Conservation (phyloP, 2,888 invertebrate genomes). For the Ichneumon xanthorius region DNA sequence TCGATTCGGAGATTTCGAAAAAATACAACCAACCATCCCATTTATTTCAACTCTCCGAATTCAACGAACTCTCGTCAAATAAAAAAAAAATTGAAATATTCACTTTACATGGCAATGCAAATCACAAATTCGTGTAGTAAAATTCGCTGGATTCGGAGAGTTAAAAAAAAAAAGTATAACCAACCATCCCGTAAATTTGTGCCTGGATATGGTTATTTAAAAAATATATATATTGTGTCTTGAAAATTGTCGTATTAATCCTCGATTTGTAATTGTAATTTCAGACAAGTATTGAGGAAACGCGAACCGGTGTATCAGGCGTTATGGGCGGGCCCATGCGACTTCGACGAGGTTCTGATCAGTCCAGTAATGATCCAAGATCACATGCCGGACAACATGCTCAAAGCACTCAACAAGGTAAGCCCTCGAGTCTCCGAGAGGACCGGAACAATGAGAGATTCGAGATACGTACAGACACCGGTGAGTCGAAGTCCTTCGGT, state of each 20-base stretch:
- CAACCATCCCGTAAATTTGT: constrained; percentile 49
- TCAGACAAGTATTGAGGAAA: constrained; percentile 89
- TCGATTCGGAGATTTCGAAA: no score
- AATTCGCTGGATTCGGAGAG: neutral
- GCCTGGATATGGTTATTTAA: constrained; percentile 22
- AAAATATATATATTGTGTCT: neutral
- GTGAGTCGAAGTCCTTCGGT: constrained; percentile 77
- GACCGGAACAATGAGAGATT: constrained; percentile 64
- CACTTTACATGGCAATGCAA: no score
- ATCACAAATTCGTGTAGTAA: neutral
- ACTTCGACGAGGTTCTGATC: constrained; percentile 95
- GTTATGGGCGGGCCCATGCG: constrained; percentile 93
- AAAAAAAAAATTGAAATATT: no score
- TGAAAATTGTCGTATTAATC: constrained; percentile 16
- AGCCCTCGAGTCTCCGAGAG: constrained; percentile 75
- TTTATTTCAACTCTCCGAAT: constrained; percentile 13
- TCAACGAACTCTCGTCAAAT: neutral
- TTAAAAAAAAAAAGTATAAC: constrained; percentile 12
- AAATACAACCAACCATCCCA: neutral
- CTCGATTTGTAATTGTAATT: constrained; percentile 62
- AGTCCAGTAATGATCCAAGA: constrained; percentile 96
- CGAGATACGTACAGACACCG: constrained; percentile 71
- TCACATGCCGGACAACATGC: constrained; percentile 95
- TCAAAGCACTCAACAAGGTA: constrained; percentile 95
- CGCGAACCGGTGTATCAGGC: constrained; percentile 94